Evolutionary conservation across 2,888 invertebrate species (phyloP).

Genomic region (Yponomeuta malinellus): DNA sequence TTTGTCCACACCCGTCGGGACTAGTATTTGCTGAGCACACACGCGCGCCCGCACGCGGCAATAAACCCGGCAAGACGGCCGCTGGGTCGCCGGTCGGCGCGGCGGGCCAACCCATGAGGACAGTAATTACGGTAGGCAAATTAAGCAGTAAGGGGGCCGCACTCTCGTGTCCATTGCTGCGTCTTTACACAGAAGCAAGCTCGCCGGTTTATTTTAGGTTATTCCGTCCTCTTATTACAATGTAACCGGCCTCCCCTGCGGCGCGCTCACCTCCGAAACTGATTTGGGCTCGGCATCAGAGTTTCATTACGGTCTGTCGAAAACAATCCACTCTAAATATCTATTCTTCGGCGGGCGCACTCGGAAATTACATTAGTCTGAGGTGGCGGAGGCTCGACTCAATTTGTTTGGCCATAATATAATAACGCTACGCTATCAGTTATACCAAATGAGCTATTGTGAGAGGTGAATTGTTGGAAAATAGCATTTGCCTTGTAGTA

Average conservation of each 20-base stretch:
- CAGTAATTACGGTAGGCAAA: conserved; percentile 78
- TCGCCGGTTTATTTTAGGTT: conserved; percentile 72
- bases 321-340: conserved; percentile 77
- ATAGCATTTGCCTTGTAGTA: conserved; percentile 41
- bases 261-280: conserved; percentile 71
- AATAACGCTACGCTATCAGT: conserved; percentile 72
- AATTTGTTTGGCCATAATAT: conserved; percentile 75
- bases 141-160: conserved; percentile 70
- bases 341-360: conserved; percentile 73
- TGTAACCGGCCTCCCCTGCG: conserved; percentile 71
- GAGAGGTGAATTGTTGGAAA: conserved; percentile 63
- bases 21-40: conserved; percentile 72
- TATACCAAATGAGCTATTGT: conserved; percentile 75
- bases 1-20: conserved; percentile 74
- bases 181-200: conserved; percentile 50
- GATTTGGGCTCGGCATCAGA: conserved; percentile 71
- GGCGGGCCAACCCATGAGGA: conserved; percentile 71
- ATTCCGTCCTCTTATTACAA: conserved; percentile 72
- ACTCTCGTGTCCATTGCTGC: conserved; percentile 54
- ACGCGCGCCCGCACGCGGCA: conserved; percentile 70
- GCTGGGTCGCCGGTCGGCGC: conserved; percentile 51
- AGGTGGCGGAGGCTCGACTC: conserved; percentile 76
- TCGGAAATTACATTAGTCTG: conserved; percentile 75
- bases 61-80: conserved; percentile 68
- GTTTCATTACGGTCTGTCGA: conserved; percentile 77